These are phyloP conservation scores for Limnephilus auricula DNA, from an alignment of 2,888 invertebrate species.

Conservation along the genomic window DNA sequence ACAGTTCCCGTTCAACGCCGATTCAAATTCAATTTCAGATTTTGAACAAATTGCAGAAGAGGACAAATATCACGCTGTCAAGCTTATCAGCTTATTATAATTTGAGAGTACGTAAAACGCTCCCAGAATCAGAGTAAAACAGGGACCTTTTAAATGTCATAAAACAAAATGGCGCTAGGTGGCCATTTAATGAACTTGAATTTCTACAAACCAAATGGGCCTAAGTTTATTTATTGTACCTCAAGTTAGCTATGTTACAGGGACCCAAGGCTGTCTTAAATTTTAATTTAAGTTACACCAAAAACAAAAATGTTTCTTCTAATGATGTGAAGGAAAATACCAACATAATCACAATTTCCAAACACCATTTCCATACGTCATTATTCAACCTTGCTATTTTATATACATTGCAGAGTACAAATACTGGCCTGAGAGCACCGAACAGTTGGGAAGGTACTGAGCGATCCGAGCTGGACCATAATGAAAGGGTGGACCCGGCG, in stretches of 20 bases:
- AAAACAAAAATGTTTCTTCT: neutral
- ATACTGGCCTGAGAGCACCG: neutral
- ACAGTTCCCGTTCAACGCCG: too few relatives aligned
- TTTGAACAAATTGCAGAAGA: too few relatives aligned
- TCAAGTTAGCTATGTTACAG: neutral
- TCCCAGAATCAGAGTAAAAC: too few relatives aligned
- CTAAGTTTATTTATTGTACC: neutral
- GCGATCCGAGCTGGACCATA: neutral
- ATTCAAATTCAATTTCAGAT: too few relatives aligned
- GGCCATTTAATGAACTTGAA: too few relatives aligned
- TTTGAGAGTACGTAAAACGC: too few relatives aligned
- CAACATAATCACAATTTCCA: neutral
- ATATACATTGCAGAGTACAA: neutral
- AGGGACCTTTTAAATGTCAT: too few relatives aligned
- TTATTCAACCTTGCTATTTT: neutral
- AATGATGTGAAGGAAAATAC: neutral
- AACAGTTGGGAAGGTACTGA: neutral
- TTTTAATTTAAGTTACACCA: neutral
- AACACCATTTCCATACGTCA: neutral
- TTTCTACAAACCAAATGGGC: neutral
- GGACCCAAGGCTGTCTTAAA: neutral
- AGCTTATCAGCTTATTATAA: too few relatives aligned
- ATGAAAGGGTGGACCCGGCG: constrained; percentile 35
- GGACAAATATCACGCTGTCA: too few relatives aligned
- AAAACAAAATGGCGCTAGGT: too few relatives aligned